Conservation (phyloP, 1,140 invertebrate species). For the Drosophila rufa region DNA sequence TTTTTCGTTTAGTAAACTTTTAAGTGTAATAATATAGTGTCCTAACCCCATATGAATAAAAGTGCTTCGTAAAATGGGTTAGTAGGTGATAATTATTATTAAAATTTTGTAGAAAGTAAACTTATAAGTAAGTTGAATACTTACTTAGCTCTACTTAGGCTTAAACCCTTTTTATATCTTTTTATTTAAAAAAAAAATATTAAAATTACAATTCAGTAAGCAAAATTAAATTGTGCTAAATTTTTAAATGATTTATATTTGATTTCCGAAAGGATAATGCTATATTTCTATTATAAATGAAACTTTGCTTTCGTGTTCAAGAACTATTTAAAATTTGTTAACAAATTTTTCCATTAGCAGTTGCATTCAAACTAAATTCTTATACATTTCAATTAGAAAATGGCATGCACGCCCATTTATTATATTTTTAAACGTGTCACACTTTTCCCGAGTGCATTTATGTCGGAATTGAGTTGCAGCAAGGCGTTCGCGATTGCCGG, state of each 20-base stretch:
- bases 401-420: not conserved
- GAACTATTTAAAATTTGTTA: not conserved
- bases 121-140: not conserved
- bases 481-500: slow-evolving; percentile 50
- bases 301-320: not conserved
- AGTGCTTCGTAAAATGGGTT: not conserved
- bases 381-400: not conserved
- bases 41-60: not conserved
- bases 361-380: not conserved
- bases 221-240: not conserved
- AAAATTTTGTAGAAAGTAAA: not conserved
- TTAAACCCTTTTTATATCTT: not conserved
- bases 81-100: not conserved
- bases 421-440: not conserved
- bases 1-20: no score
- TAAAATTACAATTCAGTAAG: no score
- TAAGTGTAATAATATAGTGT: no score
- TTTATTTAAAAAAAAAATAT: not conserved
- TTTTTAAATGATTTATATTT: not conserved
- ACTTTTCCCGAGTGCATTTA: slow-evolving; percentile 56
- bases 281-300: no score
- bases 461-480: slow-evolving; percentile 53
- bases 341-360: not conserved
- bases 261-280: no score
- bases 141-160: not conserved